Evolutionary conservation across 2,113 vertebrate species (phyloP), one percentile per base, ranked within the genome.

Genomic region (Myxocyprinus asiaticus): DNA sequence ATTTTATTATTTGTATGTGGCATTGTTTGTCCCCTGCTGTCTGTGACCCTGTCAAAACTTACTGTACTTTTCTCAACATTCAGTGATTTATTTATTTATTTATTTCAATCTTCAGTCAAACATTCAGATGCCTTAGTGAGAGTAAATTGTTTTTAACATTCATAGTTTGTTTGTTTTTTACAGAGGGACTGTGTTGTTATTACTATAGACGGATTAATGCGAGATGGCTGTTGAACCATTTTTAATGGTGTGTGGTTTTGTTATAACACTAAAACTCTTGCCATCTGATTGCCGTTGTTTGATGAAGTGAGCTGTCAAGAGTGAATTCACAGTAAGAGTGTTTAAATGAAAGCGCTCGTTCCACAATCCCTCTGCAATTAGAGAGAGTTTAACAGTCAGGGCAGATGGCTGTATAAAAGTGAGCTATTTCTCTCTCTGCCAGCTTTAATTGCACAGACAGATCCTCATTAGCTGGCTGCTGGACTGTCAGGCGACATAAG

Each of bases 391-490:
- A 71, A 82, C 61, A 72, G 47, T 76, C 58, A 59, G 58, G 81
- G 67, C 72, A 79, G 73, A 76, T 79, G 70, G 51, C 61, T 48
- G 65, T 61, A 64, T 59, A 82, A 85, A 78, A 61, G 70, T 83
- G 56, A 82, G 61, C 72, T 80, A 80, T 80, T 85, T 88, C 81
- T 85, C 76, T 88, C 81, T 64, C 50, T 64, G 50, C 70, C 67
- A 79, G 67, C 83, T 76, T 55, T 86, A 75, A 83, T 85, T 84
- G 81, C 66, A 44, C 70, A 78, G 17, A 87, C 83, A 77, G 70
- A 84, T 85, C 78, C 47, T 81, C 87, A 86, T 88, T 91, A 75
- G 86, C 71, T 86, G 44, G 47, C 81, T 14, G 67, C 55, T 12
- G 0, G 68, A 42, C 56, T 79, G 22, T 72, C 33, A 9, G 71